Evolutionary conservation across 2,113 vertebrate genomes (phyloP).

Genomic region (Microtus pennsylvanicus): DNA sequence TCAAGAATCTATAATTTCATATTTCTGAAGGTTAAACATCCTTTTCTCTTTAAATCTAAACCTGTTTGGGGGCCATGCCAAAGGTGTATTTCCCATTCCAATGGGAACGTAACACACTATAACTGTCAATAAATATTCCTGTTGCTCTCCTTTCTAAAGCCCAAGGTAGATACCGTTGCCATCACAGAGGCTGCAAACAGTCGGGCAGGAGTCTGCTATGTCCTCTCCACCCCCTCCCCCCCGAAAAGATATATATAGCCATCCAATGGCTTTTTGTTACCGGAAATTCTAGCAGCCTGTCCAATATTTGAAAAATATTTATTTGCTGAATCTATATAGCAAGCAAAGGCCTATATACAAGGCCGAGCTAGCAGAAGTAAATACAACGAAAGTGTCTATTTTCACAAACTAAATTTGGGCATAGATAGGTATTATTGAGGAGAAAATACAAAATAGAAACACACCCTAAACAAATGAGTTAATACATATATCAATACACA

Average conservation of each 20-base stretch:
- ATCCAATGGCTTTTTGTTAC: constrained; percentile 38
- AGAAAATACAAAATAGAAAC: neutral
- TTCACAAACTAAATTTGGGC: neutral
- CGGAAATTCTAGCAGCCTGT: constrained; percentile 35
- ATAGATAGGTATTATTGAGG: neutral
- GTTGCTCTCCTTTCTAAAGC: constrained; percentile 30
- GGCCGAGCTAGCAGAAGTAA: neutral
- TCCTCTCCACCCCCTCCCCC: neutral
- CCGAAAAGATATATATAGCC: constrained; percentile 46
- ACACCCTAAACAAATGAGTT: neutral
- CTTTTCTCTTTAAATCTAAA: constrained; percentile 49
- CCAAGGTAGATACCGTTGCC: neutral
- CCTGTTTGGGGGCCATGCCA: neutral
- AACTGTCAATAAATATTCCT: neutral
- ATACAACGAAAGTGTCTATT: constrained; percentile 15
- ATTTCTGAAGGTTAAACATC: neutral
- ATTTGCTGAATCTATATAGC: neutral
- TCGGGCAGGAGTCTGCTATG: neutral
- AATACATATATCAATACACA: neutral
- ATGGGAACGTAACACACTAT: neutral
- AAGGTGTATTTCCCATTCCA: constrained; percentile 30
- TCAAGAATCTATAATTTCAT: neutral
- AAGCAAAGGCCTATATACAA: constrained; percentile 9
- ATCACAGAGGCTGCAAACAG: constrained; percentile 45
- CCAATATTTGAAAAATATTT: constrained; percentile 35